Evolutionary conservation across 1,140 invertebrate genomes (phyloP).

Genomic region (Piezodorus guildinii): DNA sequence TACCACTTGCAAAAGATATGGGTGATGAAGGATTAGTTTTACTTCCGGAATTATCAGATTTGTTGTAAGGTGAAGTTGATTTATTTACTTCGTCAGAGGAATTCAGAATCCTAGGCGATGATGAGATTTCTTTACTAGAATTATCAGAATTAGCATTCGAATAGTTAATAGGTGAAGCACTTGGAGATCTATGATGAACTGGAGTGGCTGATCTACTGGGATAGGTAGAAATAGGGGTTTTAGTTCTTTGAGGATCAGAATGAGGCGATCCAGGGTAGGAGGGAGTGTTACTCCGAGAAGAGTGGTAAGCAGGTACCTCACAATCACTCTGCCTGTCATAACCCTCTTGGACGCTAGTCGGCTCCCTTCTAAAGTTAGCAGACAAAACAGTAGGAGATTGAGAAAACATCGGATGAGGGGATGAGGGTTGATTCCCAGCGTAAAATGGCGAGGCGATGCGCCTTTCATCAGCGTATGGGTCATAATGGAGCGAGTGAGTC

Average conservation of each 20-base stretch:
- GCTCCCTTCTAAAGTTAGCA: constrained; percentile 18
- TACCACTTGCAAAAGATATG: constrained; percentile 21
- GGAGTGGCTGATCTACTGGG: constrained; percentile 1
- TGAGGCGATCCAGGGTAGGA: constrained; percentile 8
- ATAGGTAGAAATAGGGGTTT: constrained; percentile 8
- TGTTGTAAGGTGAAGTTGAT: constrained; percentile 18
- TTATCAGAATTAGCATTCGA: constrained; percentile 12
- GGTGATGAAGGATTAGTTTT: constrained; percentile 24
- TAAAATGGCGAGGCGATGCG: constrained; percentile 19
- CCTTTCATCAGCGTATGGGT: constrained; percentile 24
- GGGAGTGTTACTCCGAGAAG: constrained; percentile 13
- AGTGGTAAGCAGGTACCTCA: constrained; percentile 3
- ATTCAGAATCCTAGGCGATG: not conserved
- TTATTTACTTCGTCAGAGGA: not conserved
- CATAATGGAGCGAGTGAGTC: constrained; percentile 22
- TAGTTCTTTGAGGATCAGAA: constrained; percentile 10
- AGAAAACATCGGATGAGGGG: constrained; percentile 20
- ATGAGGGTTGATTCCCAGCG: constrained; percentile 12
- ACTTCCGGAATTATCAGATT: constrained; percentile 16
- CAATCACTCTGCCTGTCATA: not conserved
- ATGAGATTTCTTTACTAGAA: constrained; percentile 2
- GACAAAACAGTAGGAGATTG: constrained; percentile 18
- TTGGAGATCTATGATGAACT: constrained; percentile 7
- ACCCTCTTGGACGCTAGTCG: not conserved
- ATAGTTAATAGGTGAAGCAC: constrained; percentile 20